Evolutionary conservation across 2,113 vertebrate genomes (phyloP).

Genomic region (Oryzias curvinotus): DNA sequence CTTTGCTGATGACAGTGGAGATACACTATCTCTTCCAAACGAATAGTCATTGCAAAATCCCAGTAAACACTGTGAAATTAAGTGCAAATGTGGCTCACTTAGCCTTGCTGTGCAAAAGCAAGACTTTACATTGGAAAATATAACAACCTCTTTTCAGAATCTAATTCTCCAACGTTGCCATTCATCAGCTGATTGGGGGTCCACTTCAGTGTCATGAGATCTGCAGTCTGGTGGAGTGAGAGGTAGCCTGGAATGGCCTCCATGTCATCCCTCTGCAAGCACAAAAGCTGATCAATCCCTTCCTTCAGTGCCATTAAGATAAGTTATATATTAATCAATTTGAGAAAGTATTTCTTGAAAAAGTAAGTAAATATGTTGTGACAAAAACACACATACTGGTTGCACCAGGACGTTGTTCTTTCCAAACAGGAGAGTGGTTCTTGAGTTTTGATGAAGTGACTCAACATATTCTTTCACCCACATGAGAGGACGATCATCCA

Average conservation of each 20-base stretch:
- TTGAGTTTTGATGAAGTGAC: conserved; percentile 95
- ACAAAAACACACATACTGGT: conserved; percentile 79
- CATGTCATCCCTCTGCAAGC: conserved; percentile 90
- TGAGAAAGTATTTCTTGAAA: not conserved
- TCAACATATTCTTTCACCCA: conserved; percentile 95
- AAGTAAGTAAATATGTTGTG: not conserved
- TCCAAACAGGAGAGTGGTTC: conserved; percentile 91
- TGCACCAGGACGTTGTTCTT: conserved; percentile 98
- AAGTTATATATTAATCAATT: not conserved
- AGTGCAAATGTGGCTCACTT: not conserved
- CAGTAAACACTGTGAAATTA: conserved; percentile 86
- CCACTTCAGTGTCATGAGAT: conserved; percentile 97
- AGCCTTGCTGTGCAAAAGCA: not conserved
- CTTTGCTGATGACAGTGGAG: conserved; percentile 98
- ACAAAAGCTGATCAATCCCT: conserved; percentile 4
- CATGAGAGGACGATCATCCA: conserved; percentile 90
- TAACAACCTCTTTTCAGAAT: conserved; percentile 92
- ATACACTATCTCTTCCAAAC: conserved; percentile 96
- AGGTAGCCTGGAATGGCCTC: conserved; percentile 95
- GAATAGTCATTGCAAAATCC: conserved; percentile 98
- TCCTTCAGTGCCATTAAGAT: not conserved
- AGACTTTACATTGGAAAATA: not conserved
- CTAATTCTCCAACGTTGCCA: conserved; percentile 89
- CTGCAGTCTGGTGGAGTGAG: conserved; percentile 94
- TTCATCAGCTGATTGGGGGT: conserved; percentile 99